Conservation (phyloP, 2,888 invertebrate species). For the Ormyrus thymus region DNA sequence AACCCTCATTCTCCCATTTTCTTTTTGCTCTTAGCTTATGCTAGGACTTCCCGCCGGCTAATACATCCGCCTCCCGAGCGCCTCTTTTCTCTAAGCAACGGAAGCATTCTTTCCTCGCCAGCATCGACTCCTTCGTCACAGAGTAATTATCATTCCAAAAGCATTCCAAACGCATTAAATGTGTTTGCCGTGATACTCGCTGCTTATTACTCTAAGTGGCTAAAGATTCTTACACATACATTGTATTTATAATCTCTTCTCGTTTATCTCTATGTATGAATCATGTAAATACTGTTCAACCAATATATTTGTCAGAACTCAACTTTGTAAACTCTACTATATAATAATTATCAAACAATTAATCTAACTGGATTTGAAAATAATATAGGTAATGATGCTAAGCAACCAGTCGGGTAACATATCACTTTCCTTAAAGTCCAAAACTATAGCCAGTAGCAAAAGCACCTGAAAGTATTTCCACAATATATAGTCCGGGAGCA, state of each 20-base stretch:
- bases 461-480: slow-evolving; percentile 41
- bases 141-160: slow-evolving; percentile 35
- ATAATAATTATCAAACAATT: slow-evolving; percentile 1
- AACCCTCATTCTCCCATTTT: slow-evolving; percentile 49
- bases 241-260: slow-evolving; percentile 25
- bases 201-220: slow-evolving; percentile 31
- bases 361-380: slow-evolving; percentile 15
- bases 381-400: slow-evolving; percentile 34
- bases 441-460: slow-evolving; percentile 52
- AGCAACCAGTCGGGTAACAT: slow-evolving; percentile 49
- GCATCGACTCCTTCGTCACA: slow-evolving; percentile 15
- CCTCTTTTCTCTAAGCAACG: slow-evolving; percentile 16
- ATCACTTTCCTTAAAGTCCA: slow-evolving; percentile 22
- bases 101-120: slow-evolving; percentile 28
- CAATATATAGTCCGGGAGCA: too few relatives aligned
- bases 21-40: slow-evolving; percentile 1
- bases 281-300: background rate
- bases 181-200: slow-evolving; percentile 7
- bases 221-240: slow-evolving; percentile 18
- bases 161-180: slow-evolving; percentile 29
- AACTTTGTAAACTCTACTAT: slow-evolving; percentile 13
- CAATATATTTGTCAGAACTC: background rate
- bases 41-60: background rate
- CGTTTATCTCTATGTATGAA: slow-evolving; percentile 22
- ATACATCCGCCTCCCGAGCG: slow-evolving; percentile 32